Base-by-base conservation (phyloP, 2,113 vertebrate species). In the Clarias batrachus region DNA sequence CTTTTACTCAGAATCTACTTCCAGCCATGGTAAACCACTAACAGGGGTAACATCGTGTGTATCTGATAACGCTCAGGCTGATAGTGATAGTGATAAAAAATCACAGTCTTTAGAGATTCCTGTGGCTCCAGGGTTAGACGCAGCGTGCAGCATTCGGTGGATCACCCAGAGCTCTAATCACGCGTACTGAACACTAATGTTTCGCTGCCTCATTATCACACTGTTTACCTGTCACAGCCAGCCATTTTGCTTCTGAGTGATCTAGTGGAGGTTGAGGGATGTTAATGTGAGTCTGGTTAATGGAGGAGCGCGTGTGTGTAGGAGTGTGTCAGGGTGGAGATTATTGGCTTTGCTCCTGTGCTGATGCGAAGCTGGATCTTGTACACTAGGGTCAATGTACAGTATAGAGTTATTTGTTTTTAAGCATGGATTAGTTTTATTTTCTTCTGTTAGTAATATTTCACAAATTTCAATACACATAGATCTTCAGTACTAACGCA, bases 161-260 rank as follows among this genome's bases (percentile, higher is more conserved):
- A 68, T 81, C 70, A 83, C 87, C 80, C 85, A 88, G 85, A 71
- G 82, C 81, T 37, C 41, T 88, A 87, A 90, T 87, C 71, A 74
- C 84, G 57, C 68, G 71, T 37, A 84, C 23, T 25, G 74, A 87
- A 82, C 84, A 62, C 85, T 86, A 88, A 88, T 88, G 60, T 79
- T 81, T 81, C 63, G 62, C 78, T 65, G 82, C 62, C 85, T 88
- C 87, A 87, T 90, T 90, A 87, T 87, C 88, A 85, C 85, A 87
- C 66, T 83, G 79, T 89, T 89, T 85, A 81, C 85, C 83, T 87
- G 87, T 87, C 87, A 89, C 84, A 73, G 48, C 52, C 73, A 89
- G 86, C 73, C 85, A 71, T 86, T 88, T 85, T 79, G 85, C 71
- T 57, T 83, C 79, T 90, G 83, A 90, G 83, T 87, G 87, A 90